Base-by-base conservation (phyloP, 2,888 invertebrate species). In the Merodon equestris region DNA sequence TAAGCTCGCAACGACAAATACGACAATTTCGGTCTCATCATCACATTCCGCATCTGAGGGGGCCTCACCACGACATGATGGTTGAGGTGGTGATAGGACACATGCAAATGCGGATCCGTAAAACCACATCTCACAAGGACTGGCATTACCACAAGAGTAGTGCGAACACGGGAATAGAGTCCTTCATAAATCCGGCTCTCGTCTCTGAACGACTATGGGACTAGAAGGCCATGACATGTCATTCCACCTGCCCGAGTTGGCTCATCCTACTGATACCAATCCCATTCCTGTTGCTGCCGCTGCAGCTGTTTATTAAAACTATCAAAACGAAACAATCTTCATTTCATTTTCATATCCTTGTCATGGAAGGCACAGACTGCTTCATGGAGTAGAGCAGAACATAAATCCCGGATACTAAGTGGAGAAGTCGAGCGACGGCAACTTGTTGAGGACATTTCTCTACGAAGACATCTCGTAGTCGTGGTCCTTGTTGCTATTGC, bases 281-380 rank as follows among this genome's bases (percentile, higher is more conserved):
- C n/a, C n/a, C n/a, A n/a, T n/a, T n/a, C n/a, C n/a, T n/a, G n/a
- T n/a, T n/a, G n/a, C 18, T 15, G 53, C 13, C 3, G 15, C 19
- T 47, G n/a, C 64, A 27, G 53, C 42, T 68, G 79, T 74, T 74
- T 74, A 74, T 74, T 79, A 79, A 74, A 79, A 79, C 79, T 74
- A 79, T 74, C 74, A 74, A 79, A 74, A 74, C 60, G 74, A 79
- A 79, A 64, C 79, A 74, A 74, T 79, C 74, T 74, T 74, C 74
- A 74, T 79, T 79, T 74, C 67, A 74, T 74, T 79, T 74, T 68
- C 77, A 50, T 44, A 68, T 54, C 74, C 74, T 74, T 58, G 42
- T 18, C 15, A 72, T 44, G 19, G 58, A 10, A 7, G 19, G 40
- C 40, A 7, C 2, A 27, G 27, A 7, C 27, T 27, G 45, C 12